Conservation (phyloP, 1,140 invertebrate genomes). For the Hyles vespertilio region DNA sequence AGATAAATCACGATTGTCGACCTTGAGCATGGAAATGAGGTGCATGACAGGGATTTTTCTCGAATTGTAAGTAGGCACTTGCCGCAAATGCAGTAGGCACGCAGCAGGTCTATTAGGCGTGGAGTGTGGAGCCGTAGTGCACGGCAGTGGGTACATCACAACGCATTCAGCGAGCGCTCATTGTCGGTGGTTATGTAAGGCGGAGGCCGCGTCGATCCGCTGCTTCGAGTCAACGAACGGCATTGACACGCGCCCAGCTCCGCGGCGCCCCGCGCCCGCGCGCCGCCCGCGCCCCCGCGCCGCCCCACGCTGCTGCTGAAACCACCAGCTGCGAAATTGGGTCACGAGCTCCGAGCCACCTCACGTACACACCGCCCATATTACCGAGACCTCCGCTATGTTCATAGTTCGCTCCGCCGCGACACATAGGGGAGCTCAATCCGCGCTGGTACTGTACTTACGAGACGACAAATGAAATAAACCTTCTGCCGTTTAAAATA, state of each 20-base stretch:
- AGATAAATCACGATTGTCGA: background rate
- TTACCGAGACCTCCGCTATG: constrained; percentile 40
- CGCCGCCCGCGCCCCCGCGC: constrained; percentile 28
- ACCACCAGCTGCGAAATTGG: constrained; percentile 72
- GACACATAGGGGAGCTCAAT: constrained; percentile 25
- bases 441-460: constrained; percentile 33
- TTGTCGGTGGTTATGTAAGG: constrained; percentile 74
- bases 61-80: background rate
- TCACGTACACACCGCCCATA: constrained; percentile 51
- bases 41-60: background rate
- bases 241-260: constrained; percentile 66
- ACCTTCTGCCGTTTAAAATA: constrained; percentile 50
- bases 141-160: constrained; percentile 40
- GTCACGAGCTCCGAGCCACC: constrained; percentile 67
- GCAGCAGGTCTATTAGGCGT: constrained; percentile 3
- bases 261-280: constrained; percentile 25
- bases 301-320: constrained; percentile 58
- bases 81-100: background rate
- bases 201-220: constrained; percentile 67
- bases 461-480: constrained; percentile 53
- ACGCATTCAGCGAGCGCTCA: constrained; percentile 59
- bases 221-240: constrained; percentile 71
- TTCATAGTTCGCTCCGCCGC: constrained; percentile 18
- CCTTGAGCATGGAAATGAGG: constrained; percentile 1
- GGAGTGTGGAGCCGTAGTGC: background rate